Conservation (phyloP, 2,888 invertebrate species). For the Leptothorax acervorum region DNA sequence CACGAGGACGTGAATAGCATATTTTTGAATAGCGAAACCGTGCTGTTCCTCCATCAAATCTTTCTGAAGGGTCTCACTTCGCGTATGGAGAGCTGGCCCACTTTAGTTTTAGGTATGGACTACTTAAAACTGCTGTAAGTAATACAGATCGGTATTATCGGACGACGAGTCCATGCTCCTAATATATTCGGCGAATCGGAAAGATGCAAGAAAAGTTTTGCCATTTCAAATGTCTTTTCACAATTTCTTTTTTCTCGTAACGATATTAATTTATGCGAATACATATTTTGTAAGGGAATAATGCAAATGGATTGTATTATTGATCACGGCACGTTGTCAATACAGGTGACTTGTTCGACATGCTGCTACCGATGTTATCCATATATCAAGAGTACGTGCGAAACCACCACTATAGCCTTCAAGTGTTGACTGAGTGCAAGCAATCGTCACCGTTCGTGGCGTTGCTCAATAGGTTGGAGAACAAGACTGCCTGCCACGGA, state of each 20-base stretch:
- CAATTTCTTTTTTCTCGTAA: not conserved
- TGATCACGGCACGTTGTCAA: not conserved
- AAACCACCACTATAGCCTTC: slow-evolving; percentile 97
- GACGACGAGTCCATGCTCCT: not conserved
- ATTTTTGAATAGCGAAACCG: slow-evolving; percentile 96
- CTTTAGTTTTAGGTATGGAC: slow-evolving; percentile 93
- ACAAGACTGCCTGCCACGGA: slow-evolving; percentile 94
- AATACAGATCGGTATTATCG: not conserved
- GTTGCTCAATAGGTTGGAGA: slow-evolving; percentile 92
- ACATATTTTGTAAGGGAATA: not conserved
- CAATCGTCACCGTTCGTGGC: slow-evolving; percentile 92
- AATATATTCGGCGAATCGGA: not conserved
- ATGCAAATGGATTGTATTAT: not conserved
- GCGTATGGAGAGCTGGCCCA: slow-evolving; percentile 97
- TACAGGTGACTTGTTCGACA: slow-evolving; percentile 97
- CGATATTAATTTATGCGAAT: not conserved
- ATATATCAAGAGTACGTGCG: slow-evolving; percentile 98
- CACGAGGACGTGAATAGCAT: slow-evolving; percentile 98
- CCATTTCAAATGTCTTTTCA: not conserved
- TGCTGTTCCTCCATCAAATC: slow-evolving; percentile 96
- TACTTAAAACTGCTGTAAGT: not conserved
- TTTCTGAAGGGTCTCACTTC: slow-evolving; percentile 97
- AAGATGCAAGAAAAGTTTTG: not conserved
- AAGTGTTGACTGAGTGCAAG: slow-evolving; percentile 96
- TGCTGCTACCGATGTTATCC: slow-evolving; percentile 97